These are phyloP conservation scores for Eristalinus aeneus DNA, from an alignment of 2,888 invertebrate species.

Conservation along the genomic window DNA sequence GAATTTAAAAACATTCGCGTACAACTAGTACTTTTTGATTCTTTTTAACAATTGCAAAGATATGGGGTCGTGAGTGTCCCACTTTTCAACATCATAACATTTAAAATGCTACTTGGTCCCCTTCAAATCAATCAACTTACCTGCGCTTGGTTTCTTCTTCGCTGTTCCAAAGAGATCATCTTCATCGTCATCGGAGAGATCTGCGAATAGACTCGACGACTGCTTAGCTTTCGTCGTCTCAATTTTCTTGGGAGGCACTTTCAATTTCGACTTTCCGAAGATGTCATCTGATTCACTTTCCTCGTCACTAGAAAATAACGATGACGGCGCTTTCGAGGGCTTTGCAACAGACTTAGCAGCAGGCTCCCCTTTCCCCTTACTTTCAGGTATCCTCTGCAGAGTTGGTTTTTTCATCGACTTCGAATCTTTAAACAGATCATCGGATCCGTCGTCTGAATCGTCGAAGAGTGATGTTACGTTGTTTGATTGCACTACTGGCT, in stretches of 20 bases:
- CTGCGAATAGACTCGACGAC: slow-evolving; percentile 63
- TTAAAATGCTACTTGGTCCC: no score
- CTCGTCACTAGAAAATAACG: slow-evolving; percentile 62
- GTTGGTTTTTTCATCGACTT: slow-evolving; percentile 1
- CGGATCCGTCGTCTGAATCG: slow-evolving; percentile 50
- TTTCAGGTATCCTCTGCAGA: slow-evolving; percentile 6
- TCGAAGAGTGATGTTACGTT: neutral
- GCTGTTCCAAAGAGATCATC: slow-evolving; percentile 72
- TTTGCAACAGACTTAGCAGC: neutral
- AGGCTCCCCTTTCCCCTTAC: slow-evolving; percentile 13
- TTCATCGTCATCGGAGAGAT: slow-evolving; percentile 72
- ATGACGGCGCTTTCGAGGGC: slow-evolving; percentile 25
- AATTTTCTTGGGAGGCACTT: slow-evolving; percentile 9
- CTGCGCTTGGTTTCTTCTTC: slow-evolving; percentile 41
- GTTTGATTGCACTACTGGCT: neutral
- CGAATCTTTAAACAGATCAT: slow-evolving; percentile 43
- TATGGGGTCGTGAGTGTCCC: no score
- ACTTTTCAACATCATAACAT: no score
- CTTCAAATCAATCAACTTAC: slow-evolving; percentile 27
- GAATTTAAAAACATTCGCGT: no score
- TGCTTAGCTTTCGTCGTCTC: slow-evolving; percentile 24
- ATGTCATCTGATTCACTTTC: slow-evolving; percentile 53
- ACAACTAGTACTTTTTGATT: no score
- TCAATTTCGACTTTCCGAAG: slow-evolving; percentile 52
- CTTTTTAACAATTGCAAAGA: no score